phyloP scores from a whole-genome alignment of 2,113 vertebrate species.

The Cololabis saira region DNA sequence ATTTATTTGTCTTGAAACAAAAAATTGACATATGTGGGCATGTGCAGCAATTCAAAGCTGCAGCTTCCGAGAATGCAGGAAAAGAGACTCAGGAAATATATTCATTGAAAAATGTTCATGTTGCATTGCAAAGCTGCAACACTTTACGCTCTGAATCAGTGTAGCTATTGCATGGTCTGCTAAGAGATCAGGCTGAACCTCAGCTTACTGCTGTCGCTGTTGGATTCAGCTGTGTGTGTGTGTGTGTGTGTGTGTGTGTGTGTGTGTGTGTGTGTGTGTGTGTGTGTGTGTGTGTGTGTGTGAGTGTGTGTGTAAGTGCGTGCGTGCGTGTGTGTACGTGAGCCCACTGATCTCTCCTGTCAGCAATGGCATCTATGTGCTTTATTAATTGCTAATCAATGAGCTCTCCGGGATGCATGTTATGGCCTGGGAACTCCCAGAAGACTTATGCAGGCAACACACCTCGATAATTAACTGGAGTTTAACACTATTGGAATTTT shows the following conservation, averaged over 20 bases:
- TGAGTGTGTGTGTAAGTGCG: slow-evolving; percentile 14
- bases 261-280: slow-evolving; percentile 5
- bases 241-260: slow-evolving; percentile 9
- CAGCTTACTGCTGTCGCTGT: slow-evolving; percentile 11
- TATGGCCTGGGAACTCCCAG: slow-evolving; percentile 57
- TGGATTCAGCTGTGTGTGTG: slow-evolving; percentile 16
- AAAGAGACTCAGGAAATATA: too few species aligned
- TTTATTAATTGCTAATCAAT: slow-evolving; percentile 79
- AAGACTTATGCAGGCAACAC: slow-evolving; percentile 52
- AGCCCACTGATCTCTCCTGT: slow-evolving; percentile 54
- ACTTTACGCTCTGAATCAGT: too few species aligned
- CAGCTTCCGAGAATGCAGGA: too few species aligned
- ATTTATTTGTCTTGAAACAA: too few species aligned
- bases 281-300: slow-evolving; percentile 8
- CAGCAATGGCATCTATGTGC: slow-evolving; percentile 63
- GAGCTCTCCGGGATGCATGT: slow-evolving; percentile 63
- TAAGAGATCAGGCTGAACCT: background rate
- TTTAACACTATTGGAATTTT: slow-evolving; percentile 30
- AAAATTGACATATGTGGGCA: too few species aligned
- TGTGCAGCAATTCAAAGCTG: too few species aligned
- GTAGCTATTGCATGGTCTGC: too few species aligned
- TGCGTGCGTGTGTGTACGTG: slow-evolving; percentile 6
- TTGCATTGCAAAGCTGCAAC: too few species aligned
- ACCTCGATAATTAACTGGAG: slow-evolving; percentile 44
- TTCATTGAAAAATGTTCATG: too few species aligned